Base-by-base conservation (phyloP, 1,140 invertebrate genomes). In the Brachionus koreanus region DNA sequence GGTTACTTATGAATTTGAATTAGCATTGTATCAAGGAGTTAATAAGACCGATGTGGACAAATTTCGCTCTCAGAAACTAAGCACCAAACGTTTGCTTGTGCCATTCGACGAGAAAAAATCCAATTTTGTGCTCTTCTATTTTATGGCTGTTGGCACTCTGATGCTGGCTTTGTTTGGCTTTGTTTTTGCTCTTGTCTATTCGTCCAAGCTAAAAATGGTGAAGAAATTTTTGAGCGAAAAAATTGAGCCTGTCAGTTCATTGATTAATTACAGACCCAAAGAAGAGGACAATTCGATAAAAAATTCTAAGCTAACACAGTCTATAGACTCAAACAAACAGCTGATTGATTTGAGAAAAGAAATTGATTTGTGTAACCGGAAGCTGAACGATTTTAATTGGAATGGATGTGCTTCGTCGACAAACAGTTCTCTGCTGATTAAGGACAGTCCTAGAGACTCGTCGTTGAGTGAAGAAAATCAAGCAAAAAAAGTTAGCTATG, bases 401-500 rank as follows among this genome's bases (percentile, higher is more conserved):
- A 65, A 65, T 33, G 63, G 63, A 65, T 33, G 63, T n/a, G n/a
- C 35, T 37, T 37, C 7, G 42, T 74, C 69, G 10, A 74, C 69
- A 12, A 74, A 74, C 25, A 46, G 39, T 29, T 74, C 69, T 9
- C 43, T 69, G 35, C 37, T 69, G 65, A 69, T 69, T 12, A 69
- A 69, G n/a, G 65, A 69, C n/a, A 69, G 65, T 39, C 65, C 65
- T 10, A 19, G 65, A 69, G 65, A 19, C 10, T 69, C 65, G 19
- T 43, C 39, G 42, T 12, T 25, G 19, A 19, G 19, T 10, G 43
- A 25, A 12, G 69, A 74, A 74, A 25, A 13, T 46, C 23, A 25
- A 16, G 3, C n/a, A 12, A 74, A 74, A 46, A 74, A 74, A 46
- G 69, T 74, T n/a, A 46, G 69, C 42, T 74, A 46, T 33, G 69